Evolutionary conservation across 1,140 invertebrate species (phyloP).

Genomic region (Hormaphis cornu): DNA sequence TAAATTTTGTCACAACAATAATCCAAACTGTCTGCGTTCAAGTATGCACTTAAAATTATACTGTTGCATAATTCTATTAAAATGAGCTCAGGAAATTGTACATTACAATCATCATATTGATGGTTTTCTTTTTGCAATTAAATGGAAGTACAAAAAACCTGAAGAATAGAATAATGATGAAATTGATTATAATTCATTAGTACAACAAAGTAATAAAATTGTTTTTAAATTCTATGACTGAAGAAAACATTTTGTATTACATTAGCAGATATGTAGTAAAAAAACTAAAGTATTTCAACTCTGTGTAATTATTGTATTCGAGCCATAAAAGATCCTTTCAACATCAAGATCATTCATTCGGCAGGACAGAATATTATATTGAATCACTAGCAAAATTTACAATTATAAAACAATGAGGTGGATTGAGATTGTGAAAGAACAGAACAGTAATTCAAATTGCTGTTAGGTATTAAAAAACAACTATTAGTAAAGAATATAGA

Average conservation of each 20-base stretch:
- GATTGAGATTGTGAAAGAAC: no score
- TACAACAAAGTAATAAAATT: not conserved
- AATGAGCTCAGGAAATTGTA: not conserved
- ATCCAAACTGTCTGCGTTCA: constrained; percentile 1
- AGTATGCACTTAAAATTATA: not conserved
- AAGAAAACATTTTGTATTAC: constrained; percentile 4
- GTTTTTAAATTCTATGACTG: not conserved
- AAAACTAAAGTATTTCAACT: no score
- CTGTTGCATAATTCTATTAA: not conserved
- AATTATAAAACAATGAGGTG: no score
- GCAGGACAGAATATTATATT: no score
- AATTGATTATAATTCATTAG: not conserved
- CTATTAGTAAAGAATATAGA: no score
- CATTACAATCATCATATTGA: not conserved
- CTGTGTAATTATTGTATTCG: not conserved
- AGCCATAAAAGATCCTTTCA: not conserved
- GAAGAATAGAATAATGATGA: not conserved
- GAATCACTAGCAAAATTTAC: no score
- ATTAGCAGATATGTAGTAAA: not conserved
- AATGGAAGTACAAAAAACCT: constrained; percentile 2
- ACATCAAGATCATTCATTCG: no score
- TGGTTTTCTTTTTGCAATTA: not conserved
- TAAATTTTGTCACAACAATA: not conserved
- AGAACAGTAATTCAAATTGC: no score
- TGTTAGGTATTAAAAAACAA: no score